phyloP scores from a whole-genome alignment of 2,797 vertebrate species.

The Botia kubotai region DNA sequence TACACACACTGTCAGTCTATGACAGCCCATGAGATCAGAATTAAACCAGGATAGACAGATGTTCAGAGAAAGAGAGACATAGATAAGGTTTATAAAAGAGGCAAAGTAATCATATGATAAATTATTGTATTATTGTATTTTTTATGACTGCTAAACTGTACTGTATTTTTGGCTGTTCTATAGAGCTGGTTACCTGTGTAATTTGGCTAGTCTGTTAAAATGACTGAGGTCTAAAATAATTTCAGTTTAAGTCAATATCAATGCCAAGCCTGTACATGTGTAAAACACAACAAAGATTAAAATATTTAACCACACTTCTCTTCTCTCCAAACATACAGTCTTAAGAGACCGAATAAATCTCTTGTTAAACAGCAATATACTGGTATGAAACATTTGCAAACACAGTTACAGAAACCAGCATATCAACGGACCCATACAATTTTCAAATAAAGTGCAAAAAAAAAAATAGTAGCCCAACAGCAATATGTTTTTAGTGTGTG shows the following conservation, averaged over 20 bases:
- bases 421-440: background rate
- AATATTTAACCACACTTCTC: background rate
- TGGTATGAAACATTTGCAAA: background rate
- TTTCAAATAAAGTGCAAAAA: background rate
- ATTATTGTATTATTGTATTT: background rate
- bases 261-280: background rate
- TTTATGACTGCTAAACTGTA: no score
- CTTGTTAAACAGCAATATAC: background rate
- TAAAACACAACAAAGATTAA: background rate
- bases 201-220: background rate
- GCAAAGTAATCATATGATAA: background rate
- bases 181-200: background rate
- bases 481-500: background rate
- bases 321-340: background rate
- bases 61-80: background rate
- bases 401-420: background rate
- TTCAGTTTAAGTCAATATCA: background rate
- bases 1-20: slow-evolving; percentile 51
- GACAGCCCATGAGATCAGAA: slow-evolving; percentile 27
- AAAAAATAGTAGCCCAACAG: background rate
- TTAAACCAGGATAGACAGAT: slow-evolving; percentile 34
- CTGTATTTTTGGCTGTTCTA: no score
- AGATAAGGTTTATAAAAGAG: background rate
- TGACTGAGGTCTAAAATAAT: background rate
- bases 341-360: background rate